Percentiles rank a stretch among this genome's conserved stretches.
Evolutionary conservation across 2,888 invertebrate species (phyloP).

Genomic region (Malacosoma neustria): DNA sequence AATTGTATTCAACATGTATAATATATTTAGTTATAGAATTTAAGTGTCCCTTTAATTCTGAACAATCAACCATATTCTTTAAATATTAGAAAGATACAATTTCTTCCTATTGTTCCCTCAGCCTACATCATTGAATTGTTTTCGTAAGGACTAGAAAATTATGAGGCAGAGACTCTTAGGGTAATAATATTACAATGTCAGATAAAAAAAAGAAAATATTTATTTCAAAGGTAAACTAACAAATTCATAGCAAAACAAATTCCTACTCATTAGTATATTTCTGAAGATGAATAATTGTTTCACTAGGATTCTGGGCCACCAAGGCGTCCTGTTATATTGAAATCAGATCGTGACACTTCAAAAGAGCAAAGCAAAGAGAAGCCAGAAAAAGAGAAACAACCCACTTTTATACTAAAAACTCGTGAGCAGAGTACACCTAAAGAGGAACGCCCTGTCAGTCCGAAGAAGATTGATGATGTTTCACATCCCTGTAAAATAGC

Average conservation of each 20-base stretch:
- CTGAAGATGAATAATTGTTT: constrained; percentile 10
- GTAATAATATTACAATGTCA: constrained; percentile 45
- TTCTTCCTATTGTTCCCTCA: no score
- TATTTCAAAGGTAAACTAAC: constrained; percentile 33
- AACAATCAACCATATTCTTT: no score
- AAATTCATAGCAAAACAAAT: constrained; percentile 1
- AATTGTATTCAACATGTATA: no score
- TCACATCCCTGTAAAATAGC: constrained; percentile 58
- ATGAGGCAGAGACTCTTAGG: no score
- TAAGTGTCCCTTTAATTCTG: no score
- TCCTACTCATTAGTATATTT: no score
- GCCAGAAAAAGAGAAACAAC: constrained; percentile 69
- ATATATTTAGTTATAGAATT: no score
- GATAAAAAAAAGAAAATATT: constrained; percentile 71
- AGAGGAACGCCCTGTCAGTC: constrained; percentile 76
- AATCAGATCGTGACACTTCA: constrained; percentile 55
- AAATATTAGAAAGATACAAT: no score
- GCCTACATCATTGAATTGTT: no score
- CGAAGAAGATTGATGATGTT: constrained; percentile 60
- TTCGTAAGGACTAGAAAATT: no score
- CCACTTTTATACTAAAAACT: constrained; percentile 81
- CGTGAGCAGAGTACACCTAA: constrained; percentile 73
- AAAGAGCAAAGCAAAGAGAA: constrained; percentile 54
- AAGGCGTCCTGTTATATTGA: constrained; percentile 59
- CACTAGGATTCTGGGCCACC: constrained; percentile 48